Evolutionary conservation across 2,113 vertebrate species (phyloP).

Genomic region (Pteronura brasiliensis): DNA sequence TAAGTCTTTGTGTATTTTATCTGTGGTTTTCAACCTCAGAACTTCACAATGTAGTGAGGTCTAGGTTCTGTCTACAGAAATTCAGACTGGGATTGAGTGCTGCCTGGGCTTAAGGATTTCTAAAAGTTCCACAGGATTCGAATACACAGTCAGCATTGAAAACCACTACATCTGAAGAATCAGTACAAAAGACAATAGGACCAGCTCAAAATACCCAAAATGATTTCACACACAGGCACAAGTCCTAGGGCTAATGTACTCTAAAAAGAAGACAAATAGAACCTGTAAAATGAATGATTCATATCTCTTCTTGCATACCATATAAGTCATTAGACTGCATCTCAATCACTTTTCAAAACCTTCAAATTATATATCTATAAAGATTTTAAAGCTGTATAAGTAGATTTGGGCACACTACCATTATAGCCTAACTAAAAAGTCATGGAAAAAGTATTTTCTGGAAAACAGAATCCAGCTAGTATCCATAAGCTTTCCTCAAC

Average conservation of each 20-base stretch:
- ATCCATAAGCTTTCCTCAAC: neutral
- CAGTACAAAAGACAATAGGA: neutral
- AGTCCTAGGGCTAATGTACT: neutral
- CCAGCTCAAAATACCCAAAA: neutral
- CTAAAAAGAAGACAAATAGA: constrained; percentile 24
- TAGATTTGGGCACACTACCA: neutral
- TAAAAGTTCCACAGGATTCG: neutral
- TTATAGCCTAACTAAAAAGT: constrained; percentile 3
- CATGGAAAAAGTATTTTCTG: neutral
- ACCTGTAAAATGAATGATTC: neutral
- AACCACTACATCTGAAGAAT: neutral
- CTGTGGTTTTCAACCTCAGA: neutral
- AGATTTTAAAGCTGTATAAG: neutral
- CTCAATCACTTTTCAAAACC: neutral
- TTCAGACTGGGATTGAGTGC: neutral
- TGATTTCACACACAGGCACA: neutral
- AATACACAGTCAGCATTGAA: neutral
- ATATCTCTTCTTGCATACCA: neutral
- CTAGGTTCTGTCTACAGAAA: neutral
- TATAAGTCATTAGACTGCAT: neutral
- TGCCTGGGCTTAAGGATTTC: neutral
- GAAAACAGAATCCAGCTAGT: neutral
- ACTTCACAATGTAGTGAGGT: neutral
- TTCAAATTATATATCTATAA: neutral
- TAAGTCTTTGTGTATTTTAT: neutral